Evolutionary conservation across 2,888 invertebrate genomes (phyloP).

Genomic region (Idaea straminata): DNA sequence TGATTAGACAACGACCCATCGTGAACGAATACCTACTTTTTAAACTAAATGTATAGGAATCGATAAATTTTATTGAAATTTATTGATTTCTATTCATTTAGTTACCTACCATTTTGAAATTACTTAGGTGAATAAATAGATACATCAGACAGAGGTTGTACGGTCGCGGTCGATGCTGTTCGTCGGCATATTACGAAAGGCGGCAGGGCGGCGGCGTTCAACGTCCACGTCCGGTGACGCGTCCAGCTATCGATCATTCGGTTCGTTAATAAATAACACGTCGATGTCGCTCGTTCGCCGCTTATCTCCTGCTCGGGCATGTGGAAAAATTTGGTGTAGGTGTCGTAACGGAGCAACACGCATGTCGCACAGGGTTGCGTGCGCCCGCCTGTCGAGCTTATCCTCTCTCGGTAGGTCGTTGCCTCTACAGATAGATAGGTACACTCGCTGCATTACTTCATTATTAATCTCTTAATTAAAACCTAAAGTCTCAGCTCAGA

Average conservation of each 20-base stretch:
- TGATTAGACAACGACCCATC: background rate
- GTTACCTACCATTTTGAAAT: background rate
- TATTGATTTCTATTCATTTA: too few species aligned
- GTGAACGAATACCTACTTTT: background rate
- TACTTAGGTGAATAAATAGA: slow-evolving; percentile 18
- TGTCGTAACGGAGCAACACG: slow-evolving; percentile 77
- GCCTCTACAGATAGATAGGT: slow-evolving; percentile 37
- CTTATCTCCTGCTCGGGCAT: slow-evolving; percentile 79
- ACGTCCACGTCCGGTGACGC: slow-evolving; percentile 75
- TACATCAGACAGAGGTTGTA: slow-evolving; percentile 18
- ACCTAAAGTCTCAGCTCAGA: slow-evolving; percentile 26
- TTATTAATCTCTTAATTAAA: slow-evolving; percentile 70
- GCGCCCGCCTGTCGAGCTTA: slow-evolving; percentile 57
- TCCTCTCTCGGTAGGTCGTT: slow-evolving; percentile 56
- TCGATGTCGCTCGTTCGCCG: slow-evolving; percentile 71
- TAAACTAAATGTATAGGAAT: background rate
- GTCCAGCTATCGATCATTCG: slow-evolving; percentile 80
- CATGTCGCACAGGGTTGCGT: slow-evolving; percentile 69
- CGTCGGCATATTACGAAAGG: slow-evolving; percentile 71
- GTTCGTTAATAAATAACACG: slow-evolving; percentile 81
- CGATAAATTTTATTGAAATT: background rate
- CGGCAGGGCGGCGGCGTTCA: slow-evolving; percentile 38
- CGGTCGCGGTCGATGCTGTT: slow-evolving; percentile 30
- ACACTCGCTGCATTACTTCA: slow-evolving; percentile 41
- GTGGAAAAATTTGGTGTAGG: slow-evolving; percentile 80